Evolutionary conservation across 2,113 vertebrate genomes (phyloP).

Genomic region (Clarias batrachus): DNA sequence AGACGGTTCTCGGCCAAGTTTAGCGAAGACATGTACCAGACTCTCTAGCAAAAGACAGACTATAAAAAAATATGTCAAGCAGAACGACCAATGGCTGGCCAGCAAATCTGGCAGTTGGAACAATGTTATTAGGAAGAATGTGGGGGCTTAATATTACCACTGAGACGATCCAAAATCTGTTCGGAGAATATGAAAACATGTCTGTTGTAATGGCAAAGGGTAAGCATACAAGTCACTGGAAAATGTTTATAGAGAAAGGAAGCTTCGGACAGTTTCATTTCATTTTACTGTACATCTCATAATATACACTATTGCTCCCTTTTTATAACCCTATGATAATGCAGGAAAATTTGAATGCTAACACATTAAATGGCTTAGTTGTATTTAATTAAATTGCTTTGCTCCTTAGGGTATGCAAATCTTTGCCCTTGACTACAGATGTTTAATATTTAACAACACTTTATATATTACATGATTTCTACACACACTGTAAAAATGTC

Average conservation of each 20-base stretch:
- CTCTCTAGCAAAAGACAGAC: background rate
- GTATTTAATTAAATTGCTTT: background rate
- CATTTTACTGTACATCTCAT: background rate
- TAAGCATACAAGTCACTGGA: background rate
- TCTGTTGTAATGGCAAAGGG: background rate
- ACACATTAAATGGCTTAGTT: background rate
- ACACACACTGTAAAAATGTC: slow-evolving; percentile 38
- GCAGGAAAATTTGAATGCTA: background rate
- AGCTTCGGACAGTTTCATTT: background rate
- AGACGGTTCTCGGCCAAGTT: background rate
- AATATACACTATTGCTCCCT: background rate
- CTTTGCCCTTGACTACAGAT: background rate
- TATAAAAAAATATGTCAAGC: background rate
- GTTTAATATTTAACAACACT: background rate
- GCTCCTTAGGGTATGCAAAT: background rate
- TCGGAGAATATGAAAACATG: background rate
- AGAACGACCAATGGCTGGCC: background rate
- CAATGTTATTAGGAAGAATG: background rate
- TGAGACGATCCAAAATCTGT: background rate
- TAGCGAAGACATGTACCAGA: background rate
- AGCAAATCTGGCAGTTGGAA: background rate
- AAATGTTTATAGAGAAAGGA: background rate
- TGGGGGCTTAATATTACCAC: background rate
- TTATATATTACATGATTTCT: background rate
- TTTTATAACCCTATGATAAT: background rate